Conservation (phyloP, 2,113 vertebrate genomes). For the Aldabrachelys gigantea region DNA sequence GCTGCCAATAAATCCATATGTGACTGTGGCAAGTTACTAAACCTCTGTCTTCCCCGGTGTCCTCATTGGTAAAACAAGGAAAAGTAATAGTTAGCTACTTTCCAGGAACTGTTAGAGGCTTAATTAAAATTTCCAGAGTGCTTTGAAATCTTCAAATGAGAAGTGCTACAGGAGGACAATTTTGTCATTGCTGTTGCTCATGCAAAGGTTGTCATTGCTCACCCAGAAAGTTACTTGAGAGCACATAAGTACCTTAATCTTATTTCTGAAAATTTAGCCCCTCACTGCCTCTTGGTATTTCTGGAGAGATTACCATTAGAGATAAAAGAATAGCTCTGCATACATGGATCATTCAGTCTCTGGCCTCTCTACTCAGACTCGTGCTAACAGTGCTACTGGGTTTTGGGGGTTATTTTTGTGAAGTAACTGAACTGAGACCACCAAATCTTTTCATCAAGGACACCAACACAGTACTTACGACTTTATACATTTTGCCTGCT, state of each 20-base stretch:
- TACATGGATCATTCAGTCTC: neutral
- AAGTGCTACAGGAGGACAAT: neutral
- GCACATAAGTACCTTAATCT: rapidly evolving
- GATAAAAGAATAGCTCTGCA: neutral
- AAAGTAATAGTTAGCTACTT: rapidly evolving
- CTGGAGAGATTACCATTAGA: neutral
- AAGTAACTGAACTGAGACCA: rapidly evolving
- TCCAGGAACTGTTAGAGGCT: rapidly evolving
- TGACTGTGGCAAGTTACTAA: neutral
- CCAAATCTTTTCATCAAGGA: neutral
- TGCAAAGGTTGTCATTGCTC: neutral
- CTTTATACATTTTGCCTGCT: neutral
- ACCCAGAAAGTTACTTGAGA: neutral
- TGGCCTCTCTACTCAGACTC: rapidly evolving
- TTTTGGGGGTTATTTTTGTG: neutral
- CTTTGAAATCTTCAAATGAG: neutral
- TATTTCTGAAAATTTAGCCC: neutral
- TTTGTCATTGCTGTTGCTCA: rapidly evolving
- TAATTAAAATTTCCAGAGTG: rapidly evolving
- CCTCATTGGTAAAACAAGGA: rapidly evolving
- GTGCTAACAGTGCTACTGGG: rapidly evolving
- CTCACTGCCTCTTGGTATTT: neutral
- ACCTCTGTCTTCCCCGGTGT: neutral
- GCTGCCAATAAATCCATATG: rapidly evolving
- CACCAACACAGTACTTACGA: neutral